Evolutionary conservation across 2,888 invertebrate genomes (phyloP).

Genomic region (Meta bourneti): DNA sequence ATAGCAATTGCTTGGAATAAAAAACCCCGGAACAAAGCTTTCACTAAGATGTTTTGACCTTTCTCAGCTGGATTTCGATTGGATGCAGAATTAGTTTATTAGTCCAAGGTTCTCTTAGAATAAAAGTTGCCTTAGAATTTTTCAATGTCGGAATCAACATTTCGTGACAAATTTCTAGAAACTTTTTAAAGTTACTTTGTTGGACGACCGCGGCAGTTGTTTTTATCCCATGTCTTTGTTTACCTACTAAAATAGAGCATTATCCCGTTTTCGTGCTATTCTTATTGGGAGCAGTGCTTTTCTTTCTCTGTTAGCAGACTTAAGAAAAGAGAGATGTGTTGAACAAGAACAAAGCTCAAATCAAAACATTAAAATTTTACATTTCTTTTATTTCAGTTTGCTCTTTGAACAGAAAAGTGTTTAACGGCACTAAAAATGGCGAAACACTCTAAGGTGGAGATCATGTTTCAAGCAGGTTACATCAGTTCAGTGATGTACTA

Average conservation of each 20-base stretch:
- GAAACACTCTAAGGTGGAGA: no score
- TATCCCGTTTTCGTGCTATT: background rate
- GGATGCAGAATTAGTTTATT: background rate
- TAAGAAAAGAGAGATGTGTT: no score
- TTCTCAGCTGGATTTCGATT: background rate
- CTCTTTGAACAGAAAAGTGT: no score
- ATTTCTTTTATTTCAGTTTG: no score
- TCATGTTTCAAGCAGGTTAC: no score
- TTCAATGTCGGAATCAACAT: background rate
- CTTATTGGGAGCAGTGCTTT: no score
- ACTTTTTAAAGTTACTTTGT: background rate
- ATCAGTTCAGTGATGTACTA: no score
- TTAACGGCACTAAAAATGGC: no score
- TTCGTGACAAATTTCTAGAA: background rate
- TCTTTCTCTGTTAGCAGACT: no score
- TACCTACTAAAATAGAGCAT: background rate
- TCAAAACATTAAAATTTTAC: no score
- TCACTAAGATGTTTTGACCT: background rate
- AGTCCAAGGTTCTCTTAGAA: background rate
- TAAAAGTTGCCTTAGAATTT: background rate
- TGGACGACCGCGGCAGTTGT: background rate
- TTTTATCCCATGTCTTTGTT: background rate
- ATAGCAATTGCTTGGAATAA: background rate
- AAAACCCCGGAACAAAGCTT: background rate
- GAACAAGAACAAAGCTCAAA: no score